Conservation (phyloP, 2,113 vertebrate species). For the Meriones unguiculatus region DNA sequence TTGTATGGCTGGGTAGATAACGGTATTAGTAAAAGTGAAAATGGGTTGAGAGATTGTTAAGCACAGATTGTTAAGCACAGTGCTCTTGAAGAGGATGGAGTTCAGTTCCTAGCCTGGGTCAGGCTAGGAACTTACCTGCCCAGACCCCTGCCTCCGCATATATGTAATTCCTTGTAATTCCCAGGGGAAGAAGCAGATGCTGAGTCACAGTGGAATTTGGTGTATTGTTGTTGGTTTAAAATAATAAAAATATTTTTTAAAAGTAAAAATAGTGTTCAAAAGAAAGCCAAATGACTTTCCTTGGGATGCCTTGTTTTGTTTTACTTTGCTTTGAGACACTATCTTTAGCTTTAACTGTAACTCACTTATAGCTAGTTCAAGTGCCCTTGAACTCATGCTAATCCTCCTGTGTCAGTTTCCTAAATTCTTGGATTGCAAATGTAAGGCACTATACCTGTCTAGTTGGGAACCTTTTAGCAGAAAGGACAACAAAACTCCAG, state of each 20-base stretch:
- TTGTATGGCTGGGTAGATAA: neutral
- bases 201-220: neutral
- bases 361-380: neutral
- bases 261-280: constrained; percentile 11
- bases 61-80: too few relatives aligned
- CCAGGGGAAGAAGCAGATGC: neutral
- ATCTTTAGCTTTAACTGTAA: neutral
- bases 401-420: neutral
- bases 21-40: neutral
- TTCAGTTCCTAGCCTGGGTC: neutral
- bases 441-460: neutral
- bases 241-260: neutral
- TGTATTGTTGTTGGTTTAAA: neutral
- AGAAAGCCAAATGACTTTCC: neutral
- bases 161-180: too few relatives aligned
- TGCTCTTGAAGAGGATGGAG: neutral
- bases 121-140: too few relatives aligned
- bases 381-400: neutral
- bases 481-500: neutral
- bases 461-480: neutral
- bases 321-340: neutral
- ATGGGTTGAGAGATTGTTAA: neutral
- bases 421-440: neutral
- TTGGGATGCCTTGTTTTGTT: neutral
- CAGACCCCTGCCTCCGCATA: neutral